Percentiles rank a stretch among this genome's conserved stretches.
phyloP scores from a whole-genome alignment of 2,113 vertebrate species.

The Seriola dumerili region DNA sequence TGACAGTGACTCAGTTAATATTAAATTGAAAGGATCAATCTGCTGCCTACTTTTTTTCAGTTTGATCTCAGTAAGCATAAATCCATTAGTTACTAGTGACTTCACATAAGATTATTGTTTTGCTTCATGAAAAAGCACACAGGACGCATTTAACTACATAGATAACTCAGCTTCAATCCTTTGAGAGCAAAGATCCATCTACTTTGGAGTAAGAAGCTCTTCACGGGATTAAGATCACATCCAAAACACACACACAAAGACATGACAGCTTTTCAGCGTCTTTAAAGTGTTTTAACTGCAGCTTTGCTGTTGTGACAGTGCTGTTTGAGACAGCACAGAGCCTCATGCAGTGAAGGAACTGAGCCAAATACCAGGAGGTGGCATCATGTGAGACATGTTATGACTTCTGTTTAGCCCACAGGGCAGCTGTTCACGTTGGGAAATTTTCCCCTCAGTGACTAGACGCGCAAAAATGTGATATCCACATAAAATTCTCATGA shows the following conservation, averaged over 20 bases:
- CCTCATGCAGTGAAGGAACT: background rate
- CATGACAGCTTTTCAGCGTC: background rate
- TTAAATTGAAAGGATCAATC: background rate
- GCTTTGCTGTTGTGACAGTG: background rate
- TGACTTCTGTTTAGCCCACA: constrained; percentile 2
- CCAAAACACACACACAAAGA: background rate
- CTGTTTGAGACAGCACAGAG: background rate
- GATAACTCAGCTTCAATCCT: background rate
- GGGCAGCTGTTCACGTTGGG: constrained; percentile 19
- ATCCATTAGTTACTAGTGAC: background rate
- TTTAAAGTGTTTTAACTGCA: background rate
- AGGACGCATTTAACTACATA: background rate
- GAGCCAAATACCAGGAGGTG: constrained; percentile 30
- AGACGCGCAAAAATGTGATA: background rate
- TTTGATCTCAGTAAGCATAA: background rate
- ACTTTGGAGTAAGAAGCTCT: background rate
- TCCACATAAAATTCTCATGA: background rate
- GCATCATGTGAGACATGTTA: constrained; percentile 44
- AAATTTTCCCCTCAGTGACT: background rate
- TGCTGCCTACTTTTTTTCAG: background rate
- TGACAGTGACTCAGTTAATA: background rate
- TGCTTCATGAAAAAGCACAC: background rate
- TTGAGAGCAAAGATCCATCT: background rate
- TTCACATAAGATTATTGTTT: background rate
- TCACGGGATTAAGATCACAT: background rate